Evolutionary conservation across 2,797 vertebrate species (phyloP).

Genomic region (Eulemur albifrons): DNA sequence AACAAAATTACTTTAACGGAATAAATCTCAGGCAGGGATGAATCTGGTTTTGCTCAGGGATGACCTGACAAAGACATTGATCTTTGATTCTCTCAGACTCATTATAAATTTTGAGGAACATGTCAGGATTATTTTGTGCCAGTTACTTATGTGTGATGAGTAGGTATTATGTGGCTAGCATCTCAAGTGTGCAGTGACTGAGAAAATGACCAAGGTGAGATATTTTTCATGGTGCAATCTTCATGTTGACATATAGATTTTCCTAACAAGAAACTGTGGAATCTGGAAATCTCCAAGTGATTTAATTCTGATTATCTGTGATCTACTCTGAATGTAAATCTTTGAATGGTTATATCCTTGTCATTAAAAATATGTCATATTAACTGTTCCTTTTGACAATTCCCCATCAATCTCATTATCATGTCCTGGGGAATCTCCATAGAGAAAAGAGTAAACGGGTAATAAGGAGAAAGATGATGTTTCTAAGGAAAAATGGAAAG

Average conservation of each 20-base stretch:
- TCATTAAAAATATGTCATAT: not conserved
- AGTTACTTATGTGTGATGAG: not conserved
- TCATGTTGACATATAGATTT: not conserved
- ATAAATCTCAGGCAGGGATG: not conserved
- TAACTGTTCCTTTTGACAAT: not conserved
- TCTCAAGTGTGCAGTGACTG: not conserved
- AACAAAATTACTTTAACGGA: not conserved
- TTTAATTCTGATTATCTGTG: not conserved
- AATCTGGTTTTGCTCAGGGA: not conserved
- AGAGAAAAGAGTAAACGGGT: not conserved
- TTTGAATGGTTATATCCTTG: not conserved
- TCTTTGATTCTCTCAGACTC: not conserved
- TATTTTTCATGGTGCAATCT: not conserved
- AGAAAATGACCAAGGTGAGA: not conserved
- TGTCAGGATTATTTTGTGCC: not conserved
- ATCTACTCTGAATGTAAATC: not conserved
- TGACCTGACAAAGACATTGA: not conserved
- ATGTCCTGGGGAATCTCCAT: not conserved
- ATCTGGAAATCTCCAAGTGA: not conserved
- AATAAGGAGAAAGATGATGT: not conserved
- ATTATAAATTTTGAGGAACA: not conserved
- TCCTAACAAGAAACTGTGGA: not conserved
- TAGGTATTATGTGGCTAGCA: not conserved
- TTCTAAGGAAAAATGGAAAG: not conserved
- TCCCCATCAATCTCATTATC: not conserved